These are phyloP conservation scores for Campylomormyrus numenius DNA, from an alignment of 2,113 vertebrate species.

Conservation along the genomic window DNA sequence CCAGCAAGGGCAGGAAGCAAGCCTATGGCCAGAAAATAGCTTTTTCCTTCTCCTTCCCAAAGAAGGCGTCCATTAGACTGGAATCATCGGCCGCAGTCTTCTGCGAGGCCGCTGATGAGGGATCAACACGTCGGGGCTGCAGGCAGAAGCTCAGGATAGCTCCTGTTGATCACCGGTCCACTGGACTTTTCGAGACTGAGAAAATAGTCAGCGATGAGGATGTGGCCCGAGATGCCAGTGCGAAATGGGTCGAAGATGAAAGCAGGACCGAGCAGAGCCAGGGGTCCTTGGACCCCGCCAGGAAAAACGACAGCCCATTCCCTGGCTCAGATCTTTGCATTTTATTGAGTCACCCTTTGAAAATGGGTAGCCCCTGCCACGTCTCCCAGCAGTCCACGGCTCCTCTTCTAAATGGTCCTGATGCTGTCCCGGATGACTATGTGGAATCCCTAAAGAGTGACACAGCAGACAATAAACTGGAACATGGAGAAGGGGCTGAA, in stretches of 20 bases:
- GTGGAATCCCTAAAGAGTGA: constrained; percentile 21
- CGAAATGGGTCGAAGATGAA: constrained; percentile 38
- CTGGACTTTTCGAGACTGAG: constrained; percentile 46
- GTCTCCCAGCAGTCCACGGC: constrained; percentile 21
- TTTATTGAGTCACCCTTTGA: constrained; percentile 37
- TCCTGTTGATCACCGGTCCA: constrained; percentile 48
- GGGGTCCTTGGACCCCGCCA: constrained; percentile 37
- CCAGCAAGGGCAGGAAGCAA: constrained; percentile 53
- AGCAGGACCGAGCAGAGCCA: constrained; percentile 34
- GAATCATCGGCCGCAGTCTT: constrained; percentile 80
- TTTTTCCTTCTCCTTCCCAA: constrained; percentile 80
- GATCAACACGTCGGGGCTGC: constrained; percentile 47
- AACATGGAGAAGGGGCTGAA: neutral
- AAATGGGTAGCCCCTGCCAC: constrained; percentile 12
- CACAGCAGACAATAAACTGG: constrained; percentile 9
- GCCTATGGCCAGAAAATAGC: constrained; percentile 62
- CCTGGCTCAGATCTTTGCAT: constrained; percentile 36
- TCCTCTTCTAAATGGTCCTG: constrained; percentile 20
- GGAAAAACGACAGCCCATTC: constrained; percentile 30
- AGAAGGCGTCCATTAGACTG: constrained; percentile 71
- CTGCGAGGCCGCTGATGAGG: constrained; percentile 69
- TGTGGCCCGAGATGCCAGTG: constrained; percentile 32
- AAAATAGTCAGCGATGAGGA: constrained; percentile 45
- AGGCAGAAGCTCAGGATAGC: constrained; percentile 62
- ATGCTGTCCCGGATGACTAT: constrained; percentile 23